phyloP scores from a whole-genome alignment of 2,113 vertebrate species.

The Podarcis raffonei region DNA sequence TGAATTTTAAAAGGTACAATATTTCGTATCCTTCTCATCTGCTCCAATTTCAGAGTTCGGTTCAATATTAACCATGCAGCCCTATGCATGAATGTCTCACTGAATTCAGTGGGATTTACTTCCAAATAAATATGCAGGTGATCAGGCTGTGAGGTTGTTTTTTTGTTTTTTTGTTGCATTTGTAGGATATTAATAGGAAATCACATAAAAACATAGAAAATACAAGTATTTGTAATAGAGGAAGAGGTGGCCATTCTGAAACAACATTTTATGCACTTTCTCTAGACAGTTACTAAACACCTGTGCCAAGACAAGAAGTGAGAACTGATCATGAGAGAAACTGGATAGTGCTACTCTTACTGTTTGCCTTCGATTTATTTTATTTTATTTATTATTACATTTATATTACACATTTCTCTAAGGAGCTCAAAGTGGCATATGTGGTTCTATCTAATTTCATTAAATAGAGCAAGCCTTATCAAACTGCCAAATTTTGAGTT shows the following conservation, averaged over 20 bases:
- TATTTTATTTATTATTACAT: too few relatives aligned
- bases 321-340: not conserved
- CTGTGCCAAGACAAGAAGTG: not conserved
- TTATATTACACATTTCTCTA: too few relatives aligned
- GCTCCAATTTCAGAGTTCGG: too few relatives aligned
- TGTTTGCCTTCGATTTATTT: too few relatives aligned
- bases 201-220: not conserved
- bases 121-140: not conserved
- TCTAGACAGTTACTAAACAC: not conserved
- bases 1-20: not conserved
- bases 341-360: too few relatives aligned
- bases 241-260: not conserved
- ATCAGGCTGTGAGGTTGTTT: not conserved
- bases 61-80: not conserved
- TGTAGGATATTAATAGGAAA: not conserved
- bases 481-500: not conserved
- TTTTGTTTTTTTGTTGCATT: too few relatives aligned
- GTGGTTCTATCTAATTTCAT: too few relatives aligned
- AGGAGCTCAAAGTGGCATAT: too few relatives aligned
- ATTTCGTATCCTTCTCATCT: not conserved
- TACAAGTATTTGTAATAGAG: not conserved
- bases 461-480: too few relatives aligned
- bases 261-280: not conserved
- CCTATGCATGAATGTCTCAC: not conserved
- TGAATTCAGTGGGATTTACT: not conserved